phyloP scores from a whole-genome alignment of 2,888 invertebrate species.

The Torymus aiolomorphi region DNA sequence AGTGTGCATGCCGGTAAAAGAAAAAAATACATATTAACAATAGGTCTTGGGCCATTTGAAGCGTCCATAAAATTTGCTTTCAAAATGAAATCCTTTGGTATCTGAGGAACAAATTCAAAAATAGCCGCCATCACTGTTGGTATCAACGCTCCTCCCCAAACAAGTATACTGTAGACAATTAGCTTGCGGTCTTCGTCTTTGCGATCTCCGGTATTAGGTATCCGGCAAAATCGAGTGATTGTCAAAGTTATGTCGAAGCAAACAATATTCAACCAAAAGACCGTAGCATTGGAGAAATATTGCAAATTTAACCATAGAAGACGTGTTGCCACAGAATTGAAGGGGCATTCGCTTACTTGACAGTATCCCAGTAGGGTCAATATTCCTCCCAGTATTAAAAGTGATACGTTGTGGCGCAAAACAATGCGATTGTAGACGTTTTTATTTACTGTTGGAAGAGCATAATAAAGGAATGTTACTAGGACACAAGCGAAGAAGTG shows the following conservation, averaged over 20 bases:
- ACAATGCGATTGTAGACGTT: slow-evolving; percentile 66
- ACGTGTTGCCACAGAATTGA: slow-evolving; percentile 56
- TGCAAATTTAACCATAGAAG: slow-evolving; percentile 64
- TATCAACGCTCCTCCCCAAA: slow-evolving; percentile 62
- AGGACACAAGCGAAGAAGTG: slow-evolving; percentile 65
- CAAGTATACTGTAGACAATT: slow-evolving; percentile 60
- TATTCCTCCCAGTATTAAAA: slow-evolving; percentile 62
- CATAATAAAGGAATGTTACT: slow-evolving; percentile 64
- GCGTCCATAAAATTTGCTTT: slow-evolving; percentile 61
- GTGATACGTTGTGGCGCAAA: slow-evolving; percentile 64
- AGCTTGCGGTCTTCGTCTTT: slow-evolving; percentile 60
- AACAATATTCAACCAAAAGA: slow-evolving; percentile 68
- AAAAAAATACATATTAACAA: slow-evolving; percentile 67
- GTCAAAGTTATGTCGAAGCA: slow-evolving; percentile 67
- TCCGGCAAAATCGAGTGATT: slow-evolving; percentile 66
- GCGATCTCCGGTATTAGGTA: slow-evolving; percentile 53
- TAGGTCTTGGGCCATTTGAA: slow-evolving; percentile 59
- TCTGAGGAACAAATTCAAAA: slow-evolving; percentile 61
- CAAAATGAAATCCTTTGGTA: slow-evolving; percentile 58
- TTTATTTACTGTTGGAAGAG: slow-evolving; percentile 63
- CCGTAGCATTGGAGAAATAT: slow-evolving; percentile 66
- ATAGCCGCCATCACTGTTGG: slow-evolving; percentile 61
- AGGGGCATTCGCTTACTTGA: slow-evolving; percentile 58
- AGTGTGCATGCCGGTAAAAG: slow-evolving; percentile 63
- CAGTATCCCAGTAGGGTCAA: slow-evolving; percentile 62